These are phyloP conservation scores for Peromyscus eremicus DNA, from an alignment of 2,797 vertebrate genomes.

Conservation along the genomic window DNA sequence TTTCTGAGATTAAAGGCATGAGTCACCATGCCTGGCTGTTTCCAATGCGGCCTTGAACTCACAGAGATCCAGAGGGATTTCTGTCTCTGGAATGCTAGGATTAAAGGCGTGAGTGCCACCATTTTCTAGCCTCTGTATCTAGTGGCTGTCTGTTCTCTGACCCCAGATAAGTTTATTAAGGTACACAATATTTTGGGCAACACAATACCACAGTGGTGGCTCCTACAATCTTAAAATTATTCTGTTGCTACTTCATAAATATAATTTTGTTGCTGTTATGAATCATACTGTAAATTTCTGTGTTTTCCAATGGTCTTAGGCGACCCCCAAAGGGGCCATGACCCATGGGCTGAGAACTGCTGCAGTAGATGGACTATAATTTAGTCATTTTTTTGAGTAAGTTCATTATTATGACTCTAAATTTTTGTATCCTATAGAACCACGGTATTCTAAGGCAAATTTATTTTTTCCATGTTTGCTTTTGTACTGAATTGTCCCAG, in stretches of 20 bases:
- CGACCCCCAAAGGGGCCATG: background rate
- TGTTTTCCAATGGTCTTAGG: background rate
- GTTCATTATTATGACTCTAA: constrained; percentile 30
- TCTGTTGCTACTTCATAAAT: background rate
- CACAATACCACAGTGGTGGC: too few relatives aligned
- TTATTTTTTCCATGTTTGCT: background rate
- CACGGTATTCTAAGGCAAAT: constrained; percentile 19
- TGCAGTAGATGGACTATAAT: constrained; percentile 23
- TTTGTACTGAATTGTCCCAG: background rate
- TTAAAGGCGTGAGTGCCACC: too few relatives aligned
- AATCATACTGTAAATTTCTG: background rate
- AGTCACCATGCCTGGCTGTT: too few relatives aligned
- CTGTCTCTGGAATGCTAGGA: too few relatives aligned
- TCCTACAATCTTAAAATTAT: background rate
- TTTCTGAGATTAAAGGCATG: too few relatives aligned
- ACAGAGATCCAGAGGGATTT: too few relatives aligned
- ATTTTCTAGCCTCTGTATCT: too few relatives aligned
- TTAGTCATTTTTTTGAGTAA: constrained; percentile 18
- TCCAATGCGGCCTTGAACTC: too few relatives aligned
- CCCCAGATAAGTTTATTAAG: too few relatives aligned
- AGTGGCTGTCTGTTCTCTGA: too few relatives aligned
- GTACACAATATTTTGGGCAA: too few relatives aligned
- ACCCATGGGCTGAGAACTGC: background rate
- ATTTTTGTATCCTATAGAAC: constrained; percentile 23
- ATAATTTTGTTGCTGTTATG: background rate